These are phyloP conservation scores for Marasmarcha lunaedactyla DNA, from an alignment of 2,888 invertebrate genomes.

Conservation along the genomic window DNA sequence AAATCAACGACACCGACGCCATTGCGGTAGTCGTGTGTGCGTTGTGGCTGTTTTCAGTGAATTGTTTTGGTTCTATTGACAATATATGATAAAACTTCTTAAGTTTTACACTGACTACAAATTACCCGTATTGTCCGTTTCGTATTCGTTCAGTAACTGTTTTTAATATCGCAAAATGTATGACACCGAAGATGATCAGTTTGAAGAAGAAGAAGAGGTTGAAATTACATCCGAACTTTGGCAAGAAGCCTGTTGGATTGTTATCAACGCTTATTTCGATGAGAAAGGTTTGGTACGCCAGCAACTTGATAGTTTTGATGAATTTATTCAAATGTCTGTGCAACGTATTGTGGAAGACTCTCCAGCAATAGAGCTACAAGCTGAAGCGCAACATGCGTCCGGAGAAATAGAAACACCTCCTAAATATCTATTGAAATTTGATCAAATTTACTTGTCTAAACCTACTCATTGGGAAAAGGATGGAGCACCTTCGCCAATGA, in stretches of 20 bases:
- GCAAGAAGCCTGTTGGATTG: conserved; percentile 99
- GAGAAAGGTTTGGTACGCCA: conserved; percentile 99
- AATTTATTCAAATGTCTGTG: conserved; percentile 99
- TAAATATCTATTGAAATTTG: conserved; percentile 94
- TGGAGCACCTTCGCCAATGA: conserved; percentile 99
- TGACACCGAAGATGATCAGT: conserved; percentile 68
- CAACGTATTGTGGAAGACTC: conserved; percentile 99
- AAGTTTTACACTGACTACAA: too few relatives aligned
- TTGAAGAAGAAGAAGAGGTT: conserved; percentile 90
- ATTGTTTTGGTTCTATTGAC: too few relatives aligned
- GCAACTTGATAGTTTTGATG: conserved; percentile 99
- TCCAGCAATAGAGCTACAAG: conserved; percentile 96
- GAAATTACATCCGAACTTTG: conserved; percentile 98
- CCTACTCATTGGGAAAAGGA: conserved; percentile 99
- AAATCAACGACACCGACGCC: too few relatives aligned
- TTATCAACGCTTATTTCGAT: conserved; percentile 99
- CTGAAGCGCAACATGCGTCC: conserved; percentile 96
- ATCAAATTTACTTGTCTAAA: conserved; percentile 98
- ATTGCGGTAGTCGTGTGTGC: too few relatives aligned
- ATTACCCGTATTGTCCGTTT: too few relatives aligned
- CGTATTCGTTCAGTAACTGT: too few relatives aligned
- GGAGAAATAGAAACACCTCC: conserved; percentile 94
- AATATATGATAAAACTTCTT: too few relatives aligned
- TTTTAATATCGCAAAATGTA: conserved; percentile 42
- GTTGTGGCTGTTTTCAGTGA: too few relatives aligned